These are phyloP conservation scores for Lamproptera curius DNA, from an alignment of 2,888 invertebrate species.

Conservation along the genomic window DNA sequence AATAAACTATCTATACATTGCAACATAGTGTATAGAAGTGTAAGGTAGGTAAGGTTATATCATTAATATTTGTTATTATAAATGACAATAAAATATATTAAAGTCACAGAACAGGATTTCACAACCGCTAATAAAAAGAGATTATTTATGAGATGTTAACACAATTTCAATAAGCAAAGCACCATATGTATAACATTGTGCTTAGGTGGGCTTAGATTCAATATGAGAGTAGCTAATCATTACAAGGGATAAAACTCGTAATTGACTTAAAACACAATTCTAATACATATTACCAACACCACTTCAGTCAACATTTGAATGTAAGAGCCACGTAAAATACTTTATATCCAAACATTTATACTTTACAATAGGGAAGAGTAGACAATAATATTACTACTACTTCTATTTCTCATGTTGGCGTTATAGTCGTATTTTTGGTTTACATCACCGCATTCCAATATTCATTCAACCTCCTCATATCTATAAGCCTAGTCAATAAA, in stretches of 20 bases:
- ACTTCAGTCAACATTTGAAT: slow-evolving; percentile 20
- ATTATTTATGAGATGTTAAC: slow-evolving; percentile 37
- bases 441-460: slow-evolving; percentile 12
- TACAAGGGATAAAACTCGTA: slow-evolving; percentile 23
- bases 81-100: slow-evolving; percentile 45
- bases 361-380: slow-evolving; percentile 29
- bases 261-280: slow-evolving; percentile 29
- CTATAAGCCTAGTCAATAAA: slow-evolving; percentile 17
- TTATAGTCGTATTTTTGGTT: slow-evolving; percentile 21
- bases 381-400: slow-evolving; percentile 34
- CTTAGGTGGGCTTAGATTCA: slow-evolving; percentile 44
- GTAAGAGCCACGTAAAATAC: slow-evolving; percentile 31
- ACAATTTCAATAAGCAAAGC: slow-evolving; percentile 53
- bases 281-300: slow-evolving; percentile 25
- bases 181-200: slow-evolving; percentile 54
- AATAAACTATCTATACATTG: slow-evolving; percentile 23
- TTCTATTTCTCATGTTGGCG: slow-evolving; percentile 31
- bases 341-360: slow-evolving; percentile 31
- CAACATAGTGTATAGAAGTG: slow-evolving; percentile 39
- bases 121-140: slow-evolving; percentile 61
- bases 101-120: slow-evolving; percentile 59
- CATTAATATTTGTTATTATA: slow-evolving; percentile 34
- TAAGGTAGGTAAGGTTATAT: slow-evolving; percentile 4
- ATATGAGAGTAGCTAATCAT: slow-evolving; percentile 23
- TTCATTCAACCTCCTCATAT: slow-evolving; percentile 17